phyloP scores from a whole-genome alignment of 2,888 invertebrate genomes.

The Drosophila mimetica region DNA sequence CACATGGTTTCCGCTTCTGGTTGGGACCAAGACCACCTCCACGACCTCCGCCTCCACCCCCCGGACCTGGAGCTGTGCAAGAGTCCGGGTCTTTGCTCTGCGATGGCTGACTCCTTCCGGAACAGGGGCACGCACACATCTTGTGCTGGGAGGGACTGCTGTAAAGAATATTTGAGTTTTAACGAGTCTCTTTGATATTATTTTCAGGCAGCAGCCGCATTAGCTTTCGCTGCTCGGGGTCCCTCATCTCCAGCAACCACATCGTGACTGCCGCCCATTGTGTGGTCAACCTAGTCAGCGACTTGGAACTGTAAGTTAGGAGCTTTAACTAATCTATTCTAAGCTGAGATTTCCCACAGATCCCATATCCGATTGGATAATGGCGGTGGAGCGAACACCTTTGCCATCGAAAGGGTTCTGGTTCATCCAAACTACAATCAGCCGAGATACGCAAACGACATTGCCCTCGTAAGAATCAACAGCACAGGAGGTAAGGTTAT shows the following conservation, averaged over 20 bases:
- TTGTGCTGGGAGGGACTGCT: constrained; percentile 9
- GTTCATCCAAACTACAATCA: constrained; percentile 86
- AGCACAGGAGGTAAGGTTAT: constrained; percentile 75
- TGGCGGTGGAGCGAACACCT: constrained; percentile 86
- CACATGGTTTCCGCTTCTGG: constrained; percentile 7
- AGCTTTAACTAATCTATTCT: neutral
- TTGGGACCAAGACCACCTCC: neutral
- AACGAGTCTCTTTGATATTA: neutral
- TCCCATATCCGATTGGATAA: constrained; percentile 88
- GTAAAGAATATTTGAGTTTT: constrained; percentile 2
- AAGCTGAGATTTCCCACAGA: constrained; percentile 75
- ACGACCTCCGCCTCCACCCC: neutral
- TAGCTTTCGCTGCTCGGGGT: constrained; percentile 85
- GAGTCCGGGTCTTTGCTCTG: neutral
- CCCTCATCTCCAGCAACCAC: constrained; percentile 86
- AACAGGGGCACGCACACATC: constrained; percentile 38
- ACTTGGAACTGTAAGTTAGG: constrained; percentile 83
- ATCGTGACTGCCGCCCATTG: constrained; percentile 88
- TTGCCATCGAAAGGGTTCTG: constrained; percentile 85
- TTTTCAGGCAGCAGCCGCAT: constrained; percentile 72
- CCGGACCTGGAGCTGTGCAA: constrained; percentile 11
- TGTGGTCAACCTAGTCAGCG: constrained; percentile 85
- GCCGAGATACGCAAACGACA: constrained; percentile 86
- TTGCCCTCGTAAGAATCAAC: constrained; percentile 86
- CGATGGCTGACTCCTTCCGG: neutral